Evolutionary conservation across 2,113 vertebrate species (phyloP), one percentile per base, ranked within the genome.

Genomic region (Synchiropus splendidus): DNA sequence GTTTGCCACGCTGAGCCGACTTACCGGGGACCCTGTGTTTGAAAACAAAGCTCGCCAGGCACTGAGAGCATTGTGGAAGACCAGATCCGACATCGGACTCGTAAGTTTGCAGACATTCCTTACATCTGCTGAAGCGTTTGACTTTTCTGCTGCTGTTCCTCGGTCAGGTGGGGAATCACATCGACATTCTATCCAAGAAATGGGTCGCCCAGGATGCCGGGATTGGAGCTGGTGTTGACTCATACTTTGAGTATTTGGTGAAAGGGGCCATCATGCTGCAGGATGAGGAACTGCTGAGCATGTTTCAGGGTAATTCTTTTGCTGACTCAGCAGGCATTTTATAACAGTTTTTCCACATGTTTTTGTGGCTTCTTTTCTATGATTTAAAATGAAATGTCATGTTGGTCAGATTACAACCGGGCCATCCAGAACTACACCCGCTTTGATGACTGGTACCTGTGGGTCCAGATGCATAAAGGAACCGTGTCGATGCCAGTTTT

Each of bases 401-500:
- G 34, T 44, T 31, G 9, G 18, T 18, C 72, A 99, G 95, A 94
- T 27, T 98, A 90, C 52, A 88, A 94, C 64, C 85, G 81, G 75
- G 89, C 91, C 56, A 90, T 98, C 52, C 88, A 87, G 81, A 99
- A 99, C 81, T 99, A 94, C 72, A 98, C 93, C 2, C 90, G 89
- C 44, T 98, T 97, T 11, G 94, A 98, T 54, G 95, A 99, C 83
- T 99, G 95, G 95, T 97, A 99, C 70, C 85, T 99, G 40, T 99
- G 95, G 95, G 95, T 99, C 38, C 93, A 99, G 72, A 99, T 99
- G 95, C 92, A 95, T 60, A 97, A 97, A 74, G 95, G 95, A 36
- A 98, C 91, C 0, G 92, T 99, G 42, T 90, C 95, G 63, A 98
- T 99, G 95, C 94, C 95, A 0, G 85, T 99, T 3, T 99, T 99